These are phyloP conservation scores for Amphimallon solstitiale DNA, from an alignment of 2,888 invertebrate genomes.

Conservation along the genomic window DNA sequence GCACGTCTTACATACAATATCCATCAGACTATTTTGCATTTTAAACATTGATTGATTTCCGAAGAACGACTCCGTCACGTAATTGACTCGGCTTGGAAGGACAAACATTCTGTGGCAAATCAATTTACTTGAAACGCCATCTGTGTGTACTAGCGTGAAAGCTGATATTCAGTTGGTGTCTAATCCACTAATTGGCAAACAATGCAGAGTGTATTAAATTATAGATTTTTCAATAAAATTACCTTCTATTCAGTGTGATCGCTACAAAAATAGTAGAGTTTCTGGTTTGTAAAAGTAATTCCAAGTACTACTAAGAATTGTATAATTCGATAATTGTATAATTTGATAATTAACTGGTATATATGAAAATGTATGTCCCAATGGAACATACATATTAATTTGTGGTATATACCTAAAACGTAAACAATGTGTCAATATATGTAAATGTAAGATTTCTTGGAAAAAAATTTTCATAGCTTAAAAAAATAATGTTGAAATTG, in stretches of 20 bases:
- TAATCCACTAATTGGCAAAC: slow-evolving; percentile 41
- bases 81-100: slow-evolving; percentile 25
- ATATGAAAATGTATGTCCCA: too few relatives aligned
- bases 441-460: too few relatives aligned
- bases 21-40: neutral
- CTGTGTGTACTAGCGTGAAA: slow-evolving; percentile 26
- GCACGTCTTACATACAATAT: too few relatives aligned
- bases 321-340: too few relatives aligned
- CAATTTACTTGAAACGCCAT: slow-evolving; percentile 28
- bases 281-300: too few relatives aligned
- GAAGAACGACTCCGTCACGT: slow-evolving; percentile 6
- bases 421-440: too few relatives aligned
- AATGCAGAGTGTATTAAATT: slow-evolving; percentile 38
- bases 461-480: too few relatives aligned
- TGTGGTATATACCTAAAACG: too few relatives aligned
- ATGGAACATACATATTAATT: too few relatives aligned
- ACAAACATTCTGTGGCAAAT: slow-evolving; percentile 26
- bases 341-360: too few relatives aligned
- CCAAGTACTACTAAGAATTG: too few relatives aligned
- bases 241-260: neutral
- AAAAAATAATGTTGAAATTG: too few relatives aligned
- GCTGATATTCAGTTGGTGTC: slow-evolving; percentile 15
- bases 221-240: slow-evolving; percentile 40
- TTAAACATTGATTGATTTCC: slow-evolving; percentile 18
- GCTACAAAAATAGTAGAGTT: neutral